Percentiles rank a stretch among this genome's conserved stretches.
Evolutionary conservation across 2,888 invertebrate species (phyloP).

Genomic region (Ormia ochracea): DNA sequence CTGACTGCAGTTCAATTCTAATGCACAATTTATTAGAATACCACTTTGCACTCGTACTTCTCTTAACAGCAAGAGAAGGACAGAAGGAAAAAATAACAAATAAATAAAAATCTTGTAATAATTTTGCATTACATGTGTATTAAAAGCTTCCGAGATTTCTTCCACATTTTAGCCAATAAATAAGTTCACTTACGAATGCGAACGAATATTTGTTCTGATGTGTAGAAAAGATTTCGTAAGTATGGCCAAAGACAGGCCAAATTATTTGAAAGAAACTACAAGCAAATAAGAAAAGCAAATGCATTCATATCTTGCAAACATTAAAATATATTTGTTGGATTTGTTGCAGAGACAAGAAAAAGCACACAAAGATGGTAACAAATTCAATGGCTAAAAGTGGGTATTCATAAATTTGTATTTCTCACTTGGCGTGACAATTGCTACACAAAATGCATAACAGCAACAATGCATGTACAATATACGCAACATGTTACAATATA

Average conservation of each 20-base stretch:
- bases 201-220: slow-evolving; percentile 18
- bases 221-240: slow-evolving; percentile 34
- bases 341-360: slow-evolving; percentile 16
- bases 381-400: slow-evolving; percentile 68
- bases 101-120: slow-evolving; percentile 45
- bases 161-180: slow-evolving; percentile 46
- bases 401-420: slow-evolving; percentile 76
- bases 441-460: slow-evolving; percentile 70
- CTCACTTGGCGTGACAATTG: slow-evolving; percentile 76
- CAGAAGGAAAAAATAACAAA: neutral
- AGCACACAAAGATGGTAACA: slow-evolving; percentile 51
- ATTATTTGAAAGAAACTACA: neutral
- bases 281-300: neutral
- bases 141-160: slow-evolving; percentile 60
- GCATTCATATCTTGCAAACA: slow-evolving; percentile 38
- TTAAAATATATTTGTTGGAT: slow-evolving; percentile 45
- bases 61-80: too few species aligned
- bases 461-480: slow-evolving; percentile 53
- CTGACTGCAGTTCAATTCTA: slow-evolving; percentile 37
- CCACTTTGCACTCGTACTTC: slow-evolving; percentile 22
- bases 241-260: slow-evolving; percentile 1
- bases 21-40: slow-evolving; percentile 49
- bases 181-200: slow-evolving; percentile 21
- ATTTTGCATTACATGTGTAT: slow-evolving; percentile 60
- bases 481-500: slow-evolving; percentile 37